A percentile compares a stretch with the other conserved stretches of the same genome.
Conservation (phyloP, 1,140 invertebrate genomes). For the Sycobia sp. region DNA sequence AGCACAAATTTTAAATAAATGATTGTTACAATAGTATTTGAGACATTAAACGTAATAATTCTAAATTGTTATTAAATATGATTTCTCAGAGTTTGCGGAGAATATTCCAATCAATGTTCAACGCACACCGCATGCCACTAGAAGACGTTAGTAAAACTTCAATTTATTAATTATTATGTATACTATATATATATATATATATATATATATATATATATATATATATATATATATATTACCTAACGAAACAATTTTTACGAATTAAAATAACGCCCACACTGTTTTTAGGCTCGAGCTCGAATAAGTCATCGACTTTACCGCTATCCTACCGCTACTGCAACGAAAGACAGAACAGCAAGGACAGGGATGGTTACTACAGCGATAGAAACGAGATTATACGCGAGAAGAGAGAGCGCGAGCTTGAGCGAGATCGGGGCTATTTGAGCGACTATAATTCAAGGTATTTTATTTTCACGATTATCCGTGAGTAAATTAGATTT, state of each 20-base stretch:
- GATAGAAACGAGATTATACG: conserved; percentile 82
- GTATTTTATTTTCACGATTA: conserved; percentile 49
- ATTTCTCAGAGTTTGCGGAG: conserved; percentile 79
- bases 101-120: conserved; percentile 80
- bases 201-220: too few species aligned
- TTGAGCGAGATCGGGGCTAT: conserved; percentile 76
- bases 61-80: too few species aligned
- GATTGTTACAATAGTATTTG: too few species aligned
- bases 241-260: too few species aligned
- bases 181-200: too few species aligned
- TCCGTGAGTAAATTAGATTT: too few species aligned
- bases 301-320: conserved; percentile 79
- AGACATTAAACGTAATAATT: too few species aligned
- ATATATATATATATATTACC: too few species aligned
- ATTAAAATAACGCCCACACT: neutral
- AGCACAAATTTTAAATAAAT: too few species aligned
- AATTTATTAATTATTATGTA: neutral
- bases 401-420: conserved; percentile 67
- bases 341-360: conserved; percentile 68
- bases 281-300: conserved; percentile 56
- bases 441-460: conserved; percentile 76
- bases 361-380: conserved; percentile 83
- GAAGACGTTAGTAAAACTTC: conserved; percentile 73
- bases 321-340: conserved; percentile 64
- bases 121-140: conserved; percentile 79